These are phyloP conservation scores for Mizuhopecten yessoensis DNA, from an alignment of 1,140 invertebrate species.

Conservation along the genomic window DNA sequence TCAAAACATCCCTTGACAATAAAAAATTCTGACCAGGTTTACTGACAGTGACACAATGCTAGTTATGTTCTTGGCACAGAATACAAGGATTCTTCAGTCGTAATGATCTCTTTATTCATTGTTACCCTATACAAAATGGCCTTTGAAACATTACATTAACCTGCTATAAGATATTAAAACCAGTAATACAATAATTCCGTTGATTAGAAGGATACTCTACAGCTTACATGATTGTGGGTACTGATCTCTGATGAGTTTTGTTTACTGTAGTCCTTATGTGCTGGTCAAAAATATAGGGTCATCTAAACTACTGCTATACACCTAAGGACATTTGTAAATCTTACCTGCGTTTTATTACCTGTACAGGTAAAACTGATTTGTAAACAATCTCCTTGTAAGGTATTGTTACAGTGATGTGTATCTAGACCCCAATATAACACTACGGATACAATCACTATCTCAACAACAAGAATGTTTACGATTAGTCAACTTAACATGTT, in stretches of 20 bases:
- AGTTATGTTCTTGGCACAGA: too few relatives aligned
- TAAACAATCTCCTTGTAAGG: not conserved
- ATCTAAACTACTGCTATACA: not conserved
- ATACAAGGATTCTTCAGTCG: too few relatives aligned
- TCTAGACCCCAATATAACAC: not conserved
- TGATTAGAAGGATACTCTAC: too few relatives aligned
- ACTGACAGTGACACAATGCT: too few relatives aligned
- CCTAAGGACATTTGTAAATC: not conserved
- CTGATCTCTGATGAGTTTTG: not conserved
- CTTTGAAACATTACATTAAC: too few relatives aligned
- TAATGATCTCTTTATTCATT: too few relatives aligned
- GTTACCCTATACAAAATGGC: too few relatives aligned
- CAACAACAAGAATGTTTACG: not conserved
- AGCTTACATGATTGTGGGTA: too few relatives aligned
- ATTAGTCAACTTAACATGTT: not conserved
- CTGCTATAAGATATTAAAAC: too few relatives aligned
- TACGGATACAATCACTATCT: not conserved
- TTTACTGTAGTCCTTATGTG: not conserved
- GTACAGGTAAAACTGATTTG: conserved; percentile 23
- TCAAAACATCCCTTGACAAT: too few relatives aligned
- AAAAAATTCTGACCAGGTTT: too few relatives aligned
- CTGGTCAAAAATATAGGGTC: not conserved
- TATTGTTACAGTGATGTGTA: not conserved
- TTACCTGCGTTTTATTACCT: conserved; percentile 4
- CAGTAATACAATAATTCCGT: too few relatives aligned